A percentile compares a stretch with the other conserved stretches of the same genome.
Evolutionary conservation across 1,140 invertebrate species (phyloP).

Genomic region (Himalopsyche phryganea): DNA sequence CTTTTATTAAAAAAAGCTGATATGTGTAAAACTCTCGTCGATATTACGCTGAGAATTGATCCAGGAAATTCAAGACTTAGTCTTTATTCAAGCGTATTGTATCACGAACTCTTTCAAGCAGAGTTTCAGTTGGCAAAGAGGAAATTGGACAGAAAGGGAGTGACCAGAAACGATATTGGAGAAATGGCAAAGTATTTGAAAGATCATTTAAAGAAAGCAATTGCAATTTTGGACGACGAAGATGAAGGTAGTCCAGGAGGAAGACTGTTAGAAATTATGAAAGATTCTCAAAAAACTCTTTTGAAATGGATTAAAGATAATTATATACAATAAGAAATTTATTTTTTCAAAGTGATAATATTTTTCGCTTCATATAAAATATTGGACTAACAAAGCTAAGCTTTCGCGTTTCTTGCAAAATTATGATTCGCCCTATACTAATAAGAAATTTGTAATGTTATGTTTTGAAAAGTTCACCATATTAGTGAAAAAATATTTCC

Average conservation of each 20-base stretch:
- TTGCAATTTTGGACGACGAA: constrained; percentile 44
- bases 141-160: constrained; percentile 45
- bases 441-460: too few species aligned
- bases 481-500: too few species aligned
- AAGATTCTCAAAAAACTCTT: constrained; percentile 43
- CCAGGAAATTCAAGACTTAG: constrained; percentile 65
- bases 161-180: constrained; percentile 39
- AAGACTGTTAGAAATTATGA: constrained; percentile 42
- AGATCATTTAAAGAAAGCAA: constrained; percentile 38
- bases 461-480: too few species aligned
- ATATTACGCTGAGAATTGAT: constrained; percentile 62
- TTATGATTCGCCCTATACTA: background rate
- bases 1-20: constrained; percentile 61
- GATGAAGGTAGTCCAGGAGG: constrained; percentile 45
- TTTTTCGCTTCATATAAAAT: too few species aligned
- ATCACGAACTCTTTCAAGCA: constrained; percentile 64
- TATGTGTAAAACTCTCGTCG: constrained; percentile 65
- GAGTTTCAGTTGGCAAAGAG: constrained; percentile 53
- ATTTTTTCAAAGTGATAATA: too few species aligned
- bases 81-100: constrained; percentile 68
- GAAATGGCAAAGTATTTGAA: constrained; percentile 40
- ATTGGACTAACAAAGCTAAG: too few species aligned
- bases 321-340: background rate
- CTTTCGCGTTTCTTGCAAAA: background rate
- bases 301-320: constrained; percentile 27